These are phyloP conservation scores for Bombus pascuorum DNA, from an alignment of 1,140 invertebrate species.

Conservation along the genomic window DNA sequence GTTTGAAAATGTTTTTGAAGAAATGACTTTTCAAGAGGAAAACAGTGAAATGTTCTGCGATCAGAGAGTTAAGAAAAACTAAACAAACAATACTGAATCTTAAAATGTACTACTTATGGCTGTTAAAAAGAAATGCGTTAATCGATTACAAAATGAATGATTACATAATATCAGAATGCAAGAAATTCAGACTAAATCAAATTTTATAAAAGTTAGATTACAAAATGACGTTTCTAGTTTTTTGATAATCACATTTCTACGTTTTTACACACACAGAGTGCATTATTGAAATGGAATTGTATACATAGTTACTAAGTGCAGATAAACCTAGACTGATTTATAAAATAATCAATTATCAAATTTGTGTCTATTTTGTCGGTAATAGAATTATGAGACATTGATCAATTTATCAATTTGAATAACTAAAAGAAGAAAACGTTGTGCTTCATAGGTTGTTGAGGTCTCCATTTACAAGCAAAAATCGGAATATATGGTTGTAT, in stretches of 20 bases:
- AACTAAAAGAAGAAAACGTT: background rate
- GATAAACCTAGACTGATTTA: slow-evolving; percentile 15
- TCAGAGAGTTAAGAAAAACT: background rate
- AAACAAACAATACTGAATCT: background rate
- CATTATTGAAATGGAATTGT: slow-evolving; percentile 22
- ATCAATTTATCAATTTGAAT: background rate
- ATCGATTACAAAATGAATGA: background rate
- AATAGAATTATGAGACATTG: background rate
- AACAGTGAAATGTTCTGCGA: background rate
- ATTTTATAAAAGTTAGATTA: slow-evolving; percentile 1
- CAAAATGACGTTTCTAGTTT: background rate
- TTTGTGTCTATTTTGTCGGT: background rate
- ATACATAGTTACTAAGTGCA: slow-evolving; percentile 20
- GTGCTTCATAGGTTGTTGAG: slow-evolving; percentile 24
- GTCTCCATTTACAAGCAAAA: background rate
- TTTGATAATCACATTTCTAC: slow-evolving; percentile 1
- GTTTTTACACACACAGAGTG: slow-evolving; percentile 12
- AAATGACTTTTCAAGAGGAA: background rate
- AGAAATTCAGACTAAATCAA: background rate
- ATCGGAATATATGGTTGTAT: background rate
- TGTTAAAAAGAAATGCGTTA: background rate
- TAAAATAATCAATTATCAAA: background rate
- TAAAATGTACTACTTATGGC: background rate
- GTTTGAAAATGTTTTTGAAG: background rate
- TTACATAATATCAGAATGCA: background rate